These are phyloP conservation scores for Tupiocoris notatus DNA, from an alignment of 2,888 invertebrate genomes.

Conservation along the genomic window DNA sequence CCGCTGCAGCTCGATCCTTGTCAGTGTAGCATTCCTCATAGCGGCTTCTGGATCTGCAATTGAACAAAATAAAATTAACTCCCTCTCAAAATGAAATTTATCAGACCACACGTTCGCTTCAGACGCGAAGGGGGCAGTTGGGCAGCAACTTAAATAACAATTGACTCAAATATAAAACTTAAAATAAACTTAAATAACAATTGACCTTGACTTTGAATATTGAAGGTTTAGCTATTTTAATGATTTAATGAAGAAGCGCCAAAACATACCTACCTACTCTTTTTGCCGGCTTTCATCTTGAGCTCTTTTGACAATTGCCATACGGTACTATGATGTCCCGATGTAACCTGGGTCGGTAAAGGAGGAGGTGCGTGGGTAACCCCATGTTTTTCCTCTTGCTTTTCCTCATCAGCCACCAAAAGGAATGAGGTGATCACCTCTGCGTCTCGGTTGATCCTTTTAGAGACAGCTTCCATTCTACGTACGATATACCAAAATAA, in stretches of 20 bases:
- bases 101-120: no score
- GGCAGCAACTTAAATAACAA: no score
- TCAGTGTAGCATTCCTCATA: constrained; percentile 81
- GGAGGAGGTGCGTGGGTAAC: constrained; percentile 9
- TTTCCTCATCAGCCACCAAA: constrained; percentile 25
- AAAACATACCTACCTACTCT: constrained; percentile 13
- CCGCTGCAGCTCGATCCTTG: constrained; percentile 86
- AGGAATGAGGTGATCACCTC: constrained; percentile 79
- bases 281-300: constrained; percentile 45
- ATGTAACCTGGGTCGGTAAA: constrained; percentile 19
- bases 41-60: constrained; percentile 46
- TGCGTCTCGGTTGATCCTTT: constrained; percentile 53
- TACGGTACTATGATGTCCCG: constrained; percentile 50
- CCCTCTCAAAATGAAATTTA: no score
- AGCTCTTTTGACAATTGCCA: constrained; percentile 50
- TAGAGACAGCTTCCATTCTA: constrained; percentile 22
- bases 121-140: no score
- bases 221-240: no score
- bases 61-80: no score
- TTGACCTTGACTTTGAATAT: no score
- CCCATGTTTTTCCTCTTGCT: constrained; percentile 16
- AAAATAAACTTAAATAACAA: no score
- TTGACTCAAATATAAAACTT: no score
- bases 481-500: no score
- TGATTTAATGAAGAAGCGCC: no score